Evolutionary conservation across 2,888 invertebrate species (phyloP).

Genomic region (Agrotis puta): DNA sequence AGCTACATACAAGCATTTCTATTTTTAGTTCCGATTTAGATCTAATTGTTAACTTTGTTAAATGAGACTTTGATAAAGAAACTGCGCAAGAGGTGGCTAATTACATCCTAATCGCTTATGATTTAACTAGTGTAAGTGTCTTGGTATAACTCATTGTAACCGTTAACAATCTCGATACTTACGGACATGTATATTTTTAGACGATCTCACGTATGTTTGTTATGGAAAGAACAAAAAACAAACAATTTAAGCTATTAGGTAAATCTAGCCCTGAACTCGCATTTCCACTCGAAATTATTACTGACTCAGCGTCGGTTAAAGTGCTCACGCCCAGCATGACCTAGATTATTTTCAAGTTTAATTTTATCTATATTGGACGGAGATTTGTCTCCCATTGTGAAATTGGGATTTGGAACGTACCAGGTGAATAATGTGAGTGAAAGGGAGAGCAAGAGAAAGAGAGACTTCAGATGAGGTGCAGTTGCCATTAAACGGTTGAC

Average conservation of each 20-base stretch:
- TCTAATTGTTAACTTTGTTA: constrained; percentile 13
- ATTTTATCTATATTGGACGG: background rate
- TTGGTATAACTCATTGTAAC: constrained; percentile 9
- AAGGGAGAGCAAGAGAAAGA: no score
- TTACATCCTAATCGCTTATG: constrained; percentile 10
- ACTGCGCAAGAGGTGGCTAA: constrained; percentile 4
- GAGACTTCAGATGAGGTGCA: no score
- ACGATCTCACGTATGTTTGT: background rate
- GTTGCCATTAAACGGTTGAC: no score
- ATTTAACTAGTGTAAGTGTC: constrained; percentile 10
- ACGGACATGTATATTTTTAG: constrained; percentile 3
- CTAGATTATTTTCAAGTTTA: background rate
- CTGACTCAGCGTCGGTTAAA: background rate
- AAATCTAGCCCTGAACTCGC: background rate
- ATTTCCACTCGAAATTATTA: background rate
- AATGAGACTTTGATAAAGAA: constrained; percentile 6
- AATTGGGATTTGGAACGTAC: no score
- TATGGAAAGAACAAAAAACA: background rate
- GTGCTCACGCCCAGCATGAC: background rate
- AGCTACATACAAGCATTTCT: background rate
- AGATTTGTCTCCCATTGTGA: background rate
- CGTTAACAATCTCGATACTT: background rate
- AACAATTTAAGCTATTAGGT: constrained; percentile 10
- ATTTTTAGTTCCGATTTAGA: background rate
- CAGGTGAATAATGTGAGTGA: no score